These are phyloP conservation scores for Ceratosolen solmsi DNA, from an alignment of 1,140 invertebrate genomes.

Conservation along the genomic window DNA sequence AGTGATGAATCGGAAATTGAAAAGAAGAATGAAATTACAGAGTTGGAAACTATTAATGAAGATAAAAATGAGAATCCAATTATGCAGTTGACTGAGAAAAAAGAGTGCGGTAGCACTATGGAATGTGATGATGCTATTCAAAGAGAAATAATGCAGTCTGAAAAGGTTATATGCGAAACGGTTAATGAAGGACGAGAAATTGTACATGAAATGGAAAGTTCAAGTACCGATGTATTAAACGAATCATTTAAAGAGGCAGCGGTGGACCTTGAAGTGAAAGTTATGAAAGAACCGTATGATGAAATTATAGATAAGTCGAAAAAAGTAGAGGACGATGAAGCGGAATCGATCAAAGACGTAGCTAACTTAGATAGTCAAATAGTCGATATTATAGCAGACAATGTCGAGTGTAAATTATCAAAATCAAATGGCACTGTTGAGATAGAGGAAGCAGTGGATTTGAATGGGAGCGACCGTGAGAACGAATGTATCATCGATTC, in stretches of 20 bases:
- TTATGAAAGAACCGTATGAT: background rate
- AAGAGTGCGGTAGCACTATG: background rate
- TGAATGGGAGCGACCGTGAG: background rate
- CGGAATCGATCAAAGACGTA: background rate
- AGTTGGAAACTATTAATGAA: background rate
- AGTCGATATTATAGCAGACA: background rate
- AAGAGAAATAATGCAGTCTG: conserved; percentile 3
- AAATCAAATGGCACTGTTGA: conserved; percentile 26
- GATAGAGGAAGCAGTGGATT: conserved; percentile 17
- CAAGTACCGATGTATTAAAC: background rate
- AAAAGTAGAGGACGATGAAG: background rate
- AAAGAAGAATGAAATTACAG: background rate
- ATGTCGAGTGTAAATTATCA: background rate
- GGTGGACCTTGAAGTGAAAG: background rate
- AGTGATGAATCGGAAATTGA: background rate
- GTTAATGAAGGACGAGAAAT: conserved; percentile 23
- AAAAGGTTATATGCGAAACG: background rate
- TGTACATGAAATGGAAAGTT: conserved; percentile 21
- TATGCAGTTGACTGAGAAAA: background rate
- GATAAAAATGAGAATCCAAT: background rate
- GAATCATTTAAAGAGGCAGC: background rate
- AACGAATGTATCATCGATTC: conserved; percentile 25
- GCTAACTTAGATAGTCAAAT: background rate
- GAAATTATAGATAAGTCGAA: background rate
- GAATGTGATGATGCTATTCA: background rate